phyloP scores from a whole-genome alignment of 2,797 vertebrate species.

The Ctenopoma kingsleyae region DNA sequence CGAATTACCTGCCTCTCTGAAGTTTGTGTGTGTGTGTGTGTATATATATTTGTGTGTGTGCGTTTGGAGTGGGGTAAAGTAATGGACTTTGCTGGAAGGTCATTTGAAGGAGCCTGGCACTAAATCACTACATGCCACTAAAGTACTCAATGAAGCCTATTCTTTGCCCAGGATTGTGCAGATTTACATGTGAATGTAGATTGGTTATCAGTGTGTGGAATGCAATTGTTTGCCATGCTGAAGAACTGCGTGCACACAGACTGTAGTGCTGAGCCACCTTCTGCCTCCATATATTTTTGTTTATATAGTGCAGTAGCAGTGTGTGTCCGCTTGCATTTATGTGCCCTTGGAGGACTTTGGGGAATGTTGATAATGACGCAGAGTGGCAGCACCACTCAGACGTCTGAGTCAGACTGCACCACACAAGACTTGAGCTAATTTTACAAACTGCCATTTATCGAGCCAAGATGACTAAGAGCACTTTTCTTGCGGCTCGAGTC shows the following conservation, averaged over 20 bases:
- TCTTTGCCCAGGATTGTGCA: conserved; percentile 30
- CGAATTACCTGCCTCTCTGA: conserved; percentile 72
- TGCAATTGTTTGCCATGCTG: conserved; percentile 47
- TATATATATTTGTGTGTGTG: conserved; percentile 12
- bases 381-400: conserved; percentile 30
- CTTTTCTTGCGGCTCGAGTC: conserved; percentile 1
- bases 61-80: conserved; percentile 44
- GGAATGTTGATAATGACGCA: conserved; percentile 35
- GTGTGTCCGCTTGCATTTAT: not conserved
- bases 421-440: conserved; percentile 29
- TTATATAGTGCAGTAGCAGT: not conserved
- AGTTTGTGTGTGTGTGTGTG: conserved; percentile 34
- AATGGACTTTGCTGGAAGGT: conserved; percentile 73
- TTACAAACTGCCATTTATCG: conserved; percentile 13
- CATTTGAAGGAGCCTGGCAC: conserved; percentile 69
- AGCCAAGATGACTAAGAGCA: conserved; percentile 36
- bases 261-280: not conserved
- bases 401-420: conserved; percentile 26
- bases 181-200: conserved; percentile 66
- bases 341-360: conserved; percentile 7
- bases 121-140: conserved; percentile 66
- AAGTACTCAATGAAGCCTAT: conserved; percentile 45
- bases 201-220: conserved; percentile 32
- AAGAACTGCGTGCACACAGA: conserved; percentile 23
- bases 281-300: conserved; percentile 4